phyloP scores from a whole-genome alignment of 2,797 vertebrate genomes.

The Coregonus ussuriensis region DNA sequence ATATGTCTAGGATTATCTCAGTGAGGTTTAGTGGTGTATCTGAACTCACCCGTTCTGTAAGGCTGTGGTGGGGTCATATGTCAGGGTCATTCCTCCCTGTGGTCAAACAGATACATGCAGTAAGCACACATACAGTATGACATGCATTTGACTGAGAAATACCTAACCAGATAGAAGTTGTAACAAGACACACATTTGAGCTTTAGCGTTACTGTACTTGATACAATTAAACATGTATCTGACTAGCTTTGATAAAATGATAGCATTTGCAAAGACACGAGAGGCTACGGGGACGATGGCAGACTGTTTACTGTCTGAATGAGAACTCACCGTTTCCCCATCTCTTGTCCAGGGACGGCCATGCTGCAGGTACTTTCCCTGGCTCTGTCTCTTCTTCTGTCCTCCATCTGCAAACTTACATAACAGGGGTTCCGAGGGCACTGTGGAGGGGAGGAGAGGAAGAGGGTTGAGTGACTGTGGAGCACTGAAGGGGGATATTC shows the following conservation, averaged over 20 bases:
- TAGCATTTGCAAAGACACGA: background rate
- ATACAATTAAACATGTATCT: background rate
- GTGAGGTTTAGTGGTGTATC: no score
- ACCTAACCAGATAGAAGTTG: background rate
- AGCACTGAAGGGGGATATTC: background rate
- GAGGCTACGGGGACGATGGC: background rate
- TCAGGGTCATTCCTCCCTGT: constrained; percentile 89
- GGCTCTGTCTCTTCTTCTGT: constrained; percentile 93
- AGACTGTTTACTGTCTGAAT: background rate
- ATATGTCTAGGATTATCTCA: no score
- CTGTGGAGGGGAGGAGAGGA: constrained; percentile 53
- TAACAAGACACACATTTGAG: background rate
- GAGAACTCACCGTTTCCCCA: constrained; percentile 82
- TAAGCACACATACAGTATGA: background rate
- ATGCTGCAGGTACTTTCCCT: constrained; percentile 89
- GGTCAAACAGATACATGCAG: constrained; percentile 39
- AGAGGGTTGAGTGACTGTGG: background rate
- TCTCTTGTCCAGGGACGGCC: constrained; percentile 88
- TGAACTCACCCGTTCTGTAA: constrained; percentile 91
- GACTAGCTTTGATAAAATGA: no score
- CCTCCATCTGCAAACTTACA: constrained; percentile 97
- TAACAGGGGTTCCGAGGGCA: constrained; percentile 88
- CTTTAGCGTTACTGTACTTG: background rate
- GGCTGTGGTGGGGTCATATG: constrained; percentile 88
- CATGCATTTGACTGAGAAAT: background rate